These are phyloP conservation scores for Melieria crassipennis DNA, from an alignment of 2,888 invertebrate genomes.

Conservation along the genomic window DNA sequence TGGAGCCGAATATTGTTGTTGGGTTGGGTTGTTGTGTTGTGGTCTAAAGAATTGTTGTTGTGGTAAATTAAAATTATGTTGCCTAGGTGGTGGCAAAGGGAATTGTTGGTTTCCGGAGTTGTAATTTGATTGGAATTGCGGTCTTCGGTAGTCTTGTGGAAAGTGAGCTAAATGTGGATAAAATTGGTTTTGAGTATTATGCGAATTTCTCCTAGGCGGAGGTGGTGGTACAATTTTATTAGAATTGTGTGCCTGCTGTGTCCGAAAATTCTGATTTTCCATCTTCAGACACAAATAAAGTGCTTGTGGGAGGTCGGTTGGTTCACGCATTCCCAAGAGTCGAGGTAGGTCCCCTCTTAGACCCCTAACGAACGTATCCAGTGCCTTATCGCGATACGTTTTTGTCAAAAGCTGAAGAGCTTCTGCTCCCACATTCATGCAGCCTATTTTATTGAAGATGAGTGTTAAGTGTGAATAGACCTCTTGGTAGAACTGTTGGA, in stretches of 20 bases:
- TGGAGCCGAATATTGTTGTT: conserved; percentile 12
- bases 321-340: conserved; percentile 42
- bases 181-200: conserved; percentile 15
- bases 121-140: conserved; percentile 2
- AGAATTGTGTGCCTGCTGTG: conserved; percentile 20
- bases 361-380: conserved; percentile 44
- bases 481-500: conserved; percentile 42
- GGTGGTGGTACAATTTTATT: conserved; percentile 11
- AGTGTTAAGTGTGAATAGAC: conserved; percentile 44
- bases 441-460: conserved; percentile 43
- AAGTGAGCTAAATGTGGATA: conserved; percentile 15
- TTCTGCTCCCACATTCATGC: conserved; percentile 41
- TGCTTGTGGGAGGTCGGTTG: conserved; percentile 42
- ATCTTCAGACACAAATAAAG: conserved; percentile 36
- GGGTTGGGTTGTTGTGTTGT: conserved; percentile 1
- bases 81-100: background rate
- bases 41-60: conserved; percentile 19
- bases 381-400: conserved; percentile 42
- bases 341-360: conserved; percentile 42
- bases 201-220: background rate
- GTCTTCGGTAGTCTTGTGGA: conserved; percentile 3
- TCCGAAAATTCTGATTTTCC: conserved; percentile 34
- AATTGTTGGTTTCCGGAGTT: conserved; percentile 10
- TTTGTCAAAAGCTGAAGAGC: conserved; percentile 33
- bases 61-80: background rate